phyloP scores from a whole-genome alignment of 2,888 invertebrate genomes.

The Argyra leucocephala region DNA sequence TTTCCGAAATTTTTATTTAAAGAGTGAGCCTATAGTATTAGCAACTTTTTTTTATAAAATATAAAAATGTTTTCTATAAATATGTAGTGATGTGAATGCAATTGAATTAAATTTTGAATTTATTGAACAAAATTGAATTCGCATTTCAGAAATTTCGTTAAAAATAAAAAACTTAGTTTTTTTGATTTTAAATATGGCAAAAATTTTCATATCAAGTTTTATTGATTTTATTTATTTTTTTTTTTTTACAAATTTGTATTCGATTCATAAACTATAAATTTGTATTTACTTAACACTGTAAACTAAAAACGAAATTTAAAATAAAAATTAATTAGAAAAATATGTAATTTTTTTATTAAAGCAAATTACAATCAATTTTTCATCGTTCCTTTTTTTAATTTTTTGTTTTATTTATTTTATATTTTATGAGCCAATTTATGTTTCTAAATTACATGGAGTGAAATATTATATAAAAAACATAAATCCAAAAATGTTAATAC shows the following conservation, averaged over 20 bases:
- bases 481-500: too few species aligned
- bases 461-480: too few species aligned
- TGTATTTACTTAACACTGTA: conserved; percentile 3
- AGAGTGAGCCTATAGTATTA: too few species aligned
- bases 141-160: too few species aligned
- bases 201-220: not conserved
- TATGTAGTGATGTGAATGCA: too few species aligned
- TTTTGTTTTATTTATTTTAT: not conserved
- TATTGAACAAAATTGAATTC: too few species aligned
- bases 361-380: not conserved
- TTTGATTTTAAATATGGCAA: not conserved
- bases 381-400: not conserved
- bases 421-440: not conserved
- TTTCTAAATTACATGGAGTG: not conserved
- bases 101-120: too few species aligned
- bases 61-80: too few species aligned
- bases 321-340: not conserved
- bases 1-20: too few species aligned
- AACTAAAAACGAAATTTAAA: not conserved
- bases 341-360: not conserved
- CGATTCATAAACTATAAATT: conserved; percentile 3
- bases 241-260: conserved; percentile 2
- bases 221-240: not conserved
- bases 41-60: too few species aligned
- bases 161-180: not conserved